Percentiles rank a stretch among this genome's conserved stretches.
Conservation (phyloP, 2,113 vertebrate species). For the Hemiscyllium ocellatum region DNA sequence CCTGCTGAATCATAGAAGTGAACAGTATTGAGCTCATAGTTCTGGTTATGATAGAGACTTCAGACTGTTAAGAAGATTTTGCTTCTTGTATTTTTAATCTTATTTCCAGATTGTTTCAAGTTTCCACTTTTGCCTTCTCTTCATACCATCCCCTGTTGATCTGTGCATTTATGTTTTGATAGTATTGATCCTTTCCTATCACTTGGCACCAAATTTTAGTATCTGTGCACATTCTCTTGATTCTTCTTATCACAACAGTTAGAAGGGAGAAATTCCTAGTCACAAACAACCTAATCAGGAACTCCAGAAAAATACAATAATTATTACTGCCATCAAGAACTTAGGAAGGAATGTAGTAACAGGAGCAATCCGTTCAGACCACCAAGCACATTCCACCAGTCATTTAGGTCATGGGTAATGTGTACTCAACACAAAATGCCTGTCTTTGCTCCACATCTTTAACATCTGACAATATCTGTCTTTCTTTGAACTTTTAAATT, state of each 20-base stretch:
- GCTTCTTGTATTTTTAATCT: neutral
- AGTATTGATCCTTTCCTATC: neutral
- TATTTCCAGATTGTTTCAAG: neutral
- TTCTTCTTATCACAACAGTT: neutral
- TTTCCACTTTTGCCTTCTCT: neutral
- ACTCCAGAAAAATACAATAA: neutral
- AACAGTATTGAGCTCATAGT: neutral
- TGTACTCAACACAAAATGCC: neutral
- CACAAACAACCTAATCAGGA: neutral
- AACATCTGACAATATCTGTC: no score
- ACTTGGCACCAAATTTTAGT: neutral
- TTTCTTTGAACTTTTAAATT: neutral
- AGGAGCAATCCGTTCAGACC: neutral
- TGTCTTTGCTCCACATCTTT: neutral
- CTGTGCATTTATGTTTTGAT: neutral
- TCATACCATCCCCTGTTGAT: neutral
- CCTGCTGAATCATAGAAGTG: neutral
- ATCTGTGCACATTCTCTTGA: neutral
- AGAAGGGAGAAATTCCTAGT: neutral
- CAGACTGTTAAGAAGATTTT: neutral
- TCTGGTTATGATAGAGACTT: neutral
- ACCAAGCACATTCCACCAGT: neutral
- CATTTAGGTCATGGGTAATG: neutral
- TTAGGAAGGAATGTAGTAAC: neutral
- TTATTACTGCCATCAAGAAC: neutral